These are phyloP conservation scores for Leuciscus waleckii DNA, from an alignment of 2,797 vertebrate genomes.

Conservation along the genomic window DNA sequence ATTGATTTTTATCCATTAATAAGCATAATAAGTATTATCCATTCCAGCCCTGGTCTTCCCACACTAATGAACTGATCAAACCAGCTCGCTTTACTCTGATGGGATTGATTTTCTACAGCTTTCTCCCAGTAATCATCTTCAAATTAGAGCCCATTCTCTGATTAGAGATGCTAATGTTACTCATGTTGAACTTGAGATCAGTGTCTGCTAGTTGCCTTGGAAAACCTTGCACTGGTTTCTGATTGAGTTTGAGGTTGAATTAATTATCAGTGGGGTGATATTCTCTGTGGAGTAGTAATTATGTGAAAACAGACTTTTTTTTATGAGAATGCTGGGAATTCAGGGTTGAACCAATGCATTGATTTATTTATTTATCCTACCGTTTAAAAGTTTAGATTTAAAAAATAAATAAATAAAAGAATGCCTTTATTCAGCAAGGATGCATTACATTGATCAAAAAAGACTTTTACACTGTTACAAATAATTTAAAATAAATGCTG, in stretches of 20 bases:
- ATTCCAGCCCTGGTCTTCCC: constrained; percentile 66
- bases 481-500: background rate
- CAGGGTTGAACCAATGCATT: background rate
- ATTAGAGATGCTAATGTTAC: constrained; percentile 64
- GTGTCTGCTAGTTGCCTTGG: constrained; percentile 7
- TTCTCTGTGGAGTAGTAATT: background rate
- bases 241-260: constrained; percentile 25
- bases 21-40: constrained; percentile 71
- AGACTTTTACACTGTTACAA: background rate
- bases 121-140: constrained; percentile 64
- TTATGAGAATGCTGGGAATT: background rate
- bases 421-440: background rate
- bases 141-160: constrained; percentile 51
- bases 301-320: background rate
- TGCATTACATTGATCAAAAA: background rate
- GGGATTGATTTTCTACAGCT: constrained; percentile 71
- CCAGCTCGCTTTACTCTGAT: constrained; percentile 59
- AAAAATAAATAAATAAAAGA: background rate
- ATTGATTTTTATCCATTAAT: constrained; percentile 69
- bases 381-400: background rate
- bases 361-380: background rate
- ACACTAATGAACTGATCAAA: constrained; percentile 72
- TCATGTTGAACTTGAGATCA: constrained; percentile 46
- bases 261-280: constrained; percentile 28
- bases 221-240: constrained; percentile 43